Evolutionary conservation across 2,113 vertebrate species (phyloP), one percentile per base, ranked within the genome.

Genomic region (Cisticola juncidis): DNA sequence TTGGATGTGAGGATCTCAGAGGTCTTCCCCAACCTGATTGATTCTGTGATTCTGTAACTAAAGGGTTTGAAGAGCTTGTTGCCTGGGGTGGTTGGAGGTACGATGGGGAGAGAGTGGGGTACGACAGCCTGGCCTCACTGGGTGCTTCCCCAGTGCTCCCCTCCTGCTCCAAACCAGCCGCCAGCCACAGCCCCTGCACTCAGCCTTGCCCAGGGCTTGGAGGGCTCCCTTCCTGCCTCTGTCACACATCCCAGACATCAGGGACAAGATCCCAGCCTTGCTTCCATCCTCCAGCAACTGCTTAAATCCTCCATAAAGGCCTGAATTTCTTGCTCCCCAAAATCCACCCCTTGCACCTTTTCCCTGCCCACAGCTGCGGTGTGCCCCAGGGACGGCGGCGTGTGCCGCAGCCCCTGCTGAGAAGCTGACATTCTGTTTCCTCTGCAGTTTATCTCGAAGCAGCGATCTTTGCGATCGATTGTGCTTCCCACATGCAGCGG

Each of bases 361-460:
- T 47, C 35, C 36, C 19, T 71, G 35, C 12, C 56, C 7, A 0
- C 24, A 56, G 73, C 24, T 23, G 36, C 61, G 48, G 5, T 21
- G 51, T 47, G 58, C 70, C 72, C 22, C 25, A 8, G 42, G 40
- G 62, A 53, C 58, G 54, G 64, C 40, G 51, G 65, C 29, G 0
- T 60, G 26, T 45, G 53, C 29, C 1, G 2, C 45, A 57, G 54
- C 25, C 65, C 22, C 68, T 90, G 40, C 65, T 6, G 69, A 73
- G 78, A 38, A n/a, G 60, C 65, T 86, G 88, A 92, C 92, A 31
- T 84, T 64, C 76, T 89, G 47, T 88, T 96, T 89, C 83, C 92
- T 94, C 78, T 1, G 15, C 65, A 29, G 40, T 64, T 92, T 93
- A 91, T 95, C 92, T 94, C 3, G 3, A 11, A 65, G 61, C 53